Base-by-base conservation (phyloP, 2,113 vertebrate species). In the Cebus imitator region DNA sequence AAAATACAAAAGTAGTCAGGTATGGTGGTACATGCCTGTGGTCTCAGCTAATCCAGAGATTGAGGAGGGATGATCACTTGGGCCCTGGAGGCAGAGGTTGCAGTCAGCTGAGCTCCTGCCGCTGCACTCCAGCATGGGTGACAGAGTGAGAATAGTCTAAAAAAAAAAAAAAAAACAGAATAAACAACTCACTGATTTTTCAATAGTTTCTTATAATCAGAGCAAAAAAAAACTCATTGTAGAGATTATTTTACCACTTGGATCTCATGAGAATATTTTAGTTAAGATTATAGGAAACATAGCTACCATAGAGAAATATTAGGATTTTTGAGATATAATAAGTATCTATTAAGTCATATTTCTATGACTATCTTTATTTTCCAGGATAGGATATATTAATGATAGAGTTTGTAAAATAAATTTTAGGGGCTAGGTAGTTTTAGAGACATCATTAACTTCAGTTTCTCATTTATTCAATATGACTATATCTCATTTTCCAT, bases 401-500 rank as follows among this genome's bases (percentile, higher is more conserved):
- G 37, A 92, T 68, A 80, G 32, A 76, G 94, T 90, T 92, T 58
- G 1, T n/a, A 37, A 68, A 92, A 91, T 90, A 18, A 87, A 93
- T 90, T 94, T 84, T 55, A 84, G 21, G 32, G 95, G 8, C 6
- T 83, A 43, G 16, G 13, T 87, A 17, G 30, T 90, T 83, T 90
- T 82, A 95, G 35, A 87, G 16, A 82, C 25, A 79, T 73, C 64
- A n/a, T 70, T 90, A 85, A 88, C 68, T 92, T 84, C 70, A 55
- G 76, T 75, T 64, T 94, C 91, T 70, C 40, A 90, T 94, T 95
- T 93, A 90, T 92, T 72, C 2, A 84, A 21, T 84, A 81, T 92
- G 6, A n/a, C 32, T 92, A 10, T 57, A 58, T 40, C 16, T 5
- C 25, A 78, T 80, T 95, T 72, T 52, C 64, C 6, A 87, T 70